Base-by-base conservation (phyloP, 2,888 invertebrate genomes). In the Phymatocera aterrima region DNA sequence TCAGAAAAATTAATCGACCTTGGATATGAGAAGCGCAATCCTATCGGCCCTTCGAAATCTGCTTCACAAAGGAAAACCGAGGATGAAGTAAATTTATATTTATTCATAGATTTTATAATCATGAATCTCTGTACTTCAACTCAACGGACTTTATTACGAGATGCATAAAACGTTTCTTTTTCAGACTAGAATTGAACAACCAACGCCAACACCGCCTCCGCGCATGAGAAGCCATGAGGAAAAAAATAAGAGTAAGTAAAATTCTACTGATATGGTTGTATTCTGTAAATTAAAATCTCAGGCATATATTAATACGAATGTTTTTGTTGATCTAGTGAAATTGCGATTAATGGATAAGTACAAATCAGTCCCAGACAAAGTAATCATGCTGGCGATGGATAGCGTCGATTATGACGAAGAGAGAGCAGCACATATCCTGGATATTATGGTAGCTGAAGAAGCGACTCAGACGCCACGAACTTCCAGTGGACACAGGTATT, bases 391-490 rank as follows among this genome's bases (percentile, higher is more conserved):
- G 89, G 98, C 98, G 0, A 91, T 98, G 81, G 97, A 98, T 86
- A 97, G 97, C 86, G 97, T 97, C 0, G 95, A 96, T 86, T 98
- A 95, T 90, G 95, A 97, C 82, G 96, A 97, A 88, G 94, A 95
- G 77, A 93, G 95, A 77, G 96, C 97, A 0, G 94, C 94, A 82
- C 95, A 96, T 89, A 96, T 98, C 82, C 91, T 98, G 77, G 92
- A 94, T 83, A 94, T 95, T 40, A 95, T 95, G 88, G 91, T 93
- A 8, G 92, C 94, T 80, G 96, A 96, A 84, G 95, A 96, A 84
- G 89, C 90, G 31, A 88, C 89, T 81, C 86, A 91, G 89, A 87
- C 89, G 78, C 80, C 87, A 46, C 87, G 87, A 83, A 85, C 89
- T 75, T 87, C 87, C 64, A 89, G 89, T 79, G 88, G 88, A 80